Conservation (phyloP, 2,797 vertebrate genomes). For the Anabacerthia variegaticeps region DNA sequence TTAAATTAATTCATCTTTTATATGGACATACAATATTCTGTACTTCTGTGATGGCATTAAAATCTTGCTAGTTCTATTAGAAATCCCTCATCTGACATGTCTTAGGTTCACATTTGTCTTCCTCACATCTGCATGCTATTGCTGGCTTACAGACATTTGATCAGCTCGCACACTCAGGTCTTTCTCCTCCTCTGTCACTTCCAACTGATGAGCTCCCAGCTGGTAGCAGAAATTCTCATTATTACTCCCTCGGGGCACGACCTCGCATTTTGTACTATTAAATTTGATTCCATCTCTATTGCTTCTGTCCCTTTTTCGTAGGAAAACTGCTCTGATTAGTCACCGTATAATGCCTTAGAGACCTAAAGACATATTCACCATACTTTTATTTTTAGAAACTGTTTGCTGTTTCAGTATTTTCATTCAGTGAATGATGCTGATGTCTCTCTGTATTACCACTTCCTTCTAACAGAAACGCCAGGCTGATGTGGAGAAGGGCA, state of each 20-base stretch:
- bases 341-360: slow-evolving; percentile 50
- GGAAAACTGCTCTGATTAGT: slow-evolving; percentile 61
- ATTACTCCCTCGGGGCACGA: slow-evolving; percentile 62
- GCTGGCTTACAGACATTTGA: slow-evolving; percentile 59
- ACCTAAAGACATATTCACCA: slow-evolving; percentile 57
- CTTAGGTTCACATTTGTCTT: slow-evolving; percentile 47
- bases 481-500: slow-evolving; percentile 26
- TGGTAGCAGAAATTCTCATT: slow-evolving; percentile 69
- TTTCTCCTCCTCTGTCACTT: slow-evolving; percentile 69
- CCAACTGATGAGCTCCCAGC: slow-evolving; percentile 68
- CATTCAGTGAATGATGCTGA: slow-evolving; percentile 63
- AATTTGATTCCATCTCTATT: slow-evolving; percentile 65
- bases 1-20: slow-evolving; percentile 50
- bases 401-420: slow-evolving; percentile 63
- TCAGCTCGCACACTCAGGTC: not conserved
- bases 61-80: slow-evolving; percentile 41
- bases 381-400: slow-evolving; percentile 69
- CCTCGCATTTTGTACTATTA: slow-evolving; percentile 60
- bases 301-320: slow-evolving; percentile 46
- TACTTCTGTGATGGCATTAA: slow-evolving; percentile 1
- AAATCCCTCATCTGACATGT: slow-evolving; percentile 38
- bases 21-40: slow-evolving; percentile 9
- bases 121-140: slow-evolving; percentile 57
- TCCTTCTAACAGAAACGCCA: slow-evolving; percentile 47
- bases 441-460: slow-evolving; percentile 59